phyloP scores from a whole-genome alignment of 35 echinoderm and acorn worm species.

The Eucidaris tribuloides region DNA sequence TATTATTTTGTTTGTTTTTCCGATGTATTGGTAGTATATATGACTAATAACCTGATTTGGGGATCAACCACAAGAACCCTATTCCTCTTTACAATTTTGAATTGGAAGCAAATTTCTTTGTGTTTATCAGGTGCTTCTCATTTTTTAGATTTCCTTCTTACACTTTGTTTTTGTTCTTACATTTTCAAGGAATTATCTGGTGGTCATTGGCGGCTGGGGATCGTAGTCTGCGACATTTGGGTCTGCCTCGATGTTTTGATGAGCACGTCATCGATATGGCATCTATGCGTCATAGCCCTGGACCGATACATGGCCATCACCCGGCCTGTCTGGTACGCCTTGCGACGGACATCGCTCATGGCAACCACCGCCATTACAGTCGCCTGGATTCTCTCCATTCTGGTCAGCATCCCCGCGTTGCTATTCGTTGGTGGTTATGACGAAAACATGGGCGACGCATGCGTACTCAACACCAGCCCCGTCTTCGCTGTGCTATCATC shows the following conservation, averaged over 20 bases:
- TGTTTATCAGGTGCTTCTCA: no score
- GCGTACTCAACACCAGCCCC: conserved; percentile 2
- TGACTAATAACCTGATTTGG: no score
- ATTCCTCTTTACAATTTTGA: no score
- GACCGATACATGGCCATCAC: conserved; percentile 80
- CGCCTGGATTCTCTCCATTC: conserved; percentile 47
- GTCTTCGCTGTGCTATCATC: conserved; percentile 40
- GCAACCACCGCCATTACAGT: conserved; percentile 42
- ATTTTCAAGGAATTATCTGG: conserved; percentile 18
- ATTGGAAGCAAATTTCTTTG: no score
- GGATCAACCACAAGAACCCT: no score
- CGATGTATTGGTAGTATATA: no score
- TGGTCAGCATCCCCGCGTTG: conserved; percentile 48
- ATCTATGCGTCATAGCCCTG: conserved; percentile 71
- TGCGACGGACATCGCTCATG: conserved; percentile 52
- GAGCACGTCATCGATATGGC: conserved; percentile 68
- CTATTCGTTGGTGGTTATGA: conserved; percentile 32
- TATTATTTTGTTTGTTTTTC: no score
- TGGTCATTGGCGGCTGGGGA: conserved; percentile 47
- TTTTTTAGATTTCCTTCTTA: no score
- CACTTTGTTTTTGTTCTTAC: no score
- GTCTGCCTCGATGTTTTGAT: conserved; percentile 54
- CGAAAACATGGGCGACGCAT: not conserved
- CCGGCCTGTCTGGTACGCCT: conserved; percentile 62
- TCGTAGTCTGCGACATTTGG: conserved; percentile 60